Conservation (phyloP, 2,797 vertebrate genomes). For the Crenuchus spilurus region DNA sequence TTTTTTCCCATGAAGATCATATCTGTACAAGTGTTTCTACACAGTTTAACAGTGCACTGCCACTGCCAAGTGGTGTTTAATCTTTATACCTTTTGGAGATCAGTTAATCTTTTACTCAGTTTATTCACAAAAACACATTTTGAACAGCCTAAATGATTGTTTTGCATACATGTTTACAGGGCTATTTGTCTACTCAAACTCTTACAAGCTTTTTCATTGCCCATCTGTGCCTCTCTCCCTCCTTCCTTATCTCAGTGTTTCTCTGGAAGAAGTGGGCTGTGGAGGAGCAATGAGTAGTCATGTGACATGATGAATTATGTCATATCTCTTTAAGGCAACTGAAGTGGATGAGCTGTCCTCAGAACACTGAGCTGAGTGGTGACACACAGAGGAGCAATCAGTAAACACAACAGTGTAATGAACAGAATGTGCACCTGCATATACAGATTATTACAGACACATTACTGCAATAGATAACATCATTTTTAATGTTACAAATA, state of each 20-base stretch:
- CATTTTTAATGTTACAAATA: background rate
- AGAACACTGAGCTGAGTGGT: slow-evolving; percentile 1
- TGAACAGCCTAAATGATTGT: too few relatives aligned
- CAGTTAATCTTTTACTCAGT: too few relatives aligned
- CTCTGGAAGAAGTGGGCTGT: slow-evolving; percentile 6
- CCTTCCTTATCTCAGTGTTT: slow-evolving; percentile 46
- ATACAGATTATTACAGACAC: too few relatives aligned
- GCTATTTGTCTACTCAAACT: slow-evolving; percentile 29
- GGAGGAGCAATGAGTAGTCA: background rate
- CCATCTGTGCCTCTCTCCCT: slow-evolving; percentile 4
- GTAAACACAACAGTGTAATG: background rate
- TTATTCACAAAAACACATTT: too few relatives aligned
- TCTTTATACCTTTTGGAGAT: too few relatives aligned
- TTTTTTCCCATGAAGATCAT: too few relatives aligned
- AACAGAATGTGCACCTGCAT: too few relatives aligned
- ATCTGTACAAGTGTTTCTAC: too few relatives aligned
- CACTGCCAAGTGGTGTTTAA: too few relatives aligned
- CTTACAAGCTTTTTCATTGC: slow-evolving; percentile 1
- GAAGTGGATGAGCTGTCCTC: background rate
- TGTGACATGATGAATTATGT: background rate
- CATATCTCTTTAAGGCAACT: background rate
- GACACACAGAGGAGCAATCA: background rate
- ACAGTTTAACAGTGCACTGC: too few relatives aligned
- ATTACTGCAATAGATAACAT: background rate
- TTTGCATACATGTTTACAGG: background rate